Evolutionary conservation across 92 coral and sea anemone genomes (phyloP), one percentile per base, ranked within the genome.

Genomic region (Epizoanthus rinbou): DNA sequence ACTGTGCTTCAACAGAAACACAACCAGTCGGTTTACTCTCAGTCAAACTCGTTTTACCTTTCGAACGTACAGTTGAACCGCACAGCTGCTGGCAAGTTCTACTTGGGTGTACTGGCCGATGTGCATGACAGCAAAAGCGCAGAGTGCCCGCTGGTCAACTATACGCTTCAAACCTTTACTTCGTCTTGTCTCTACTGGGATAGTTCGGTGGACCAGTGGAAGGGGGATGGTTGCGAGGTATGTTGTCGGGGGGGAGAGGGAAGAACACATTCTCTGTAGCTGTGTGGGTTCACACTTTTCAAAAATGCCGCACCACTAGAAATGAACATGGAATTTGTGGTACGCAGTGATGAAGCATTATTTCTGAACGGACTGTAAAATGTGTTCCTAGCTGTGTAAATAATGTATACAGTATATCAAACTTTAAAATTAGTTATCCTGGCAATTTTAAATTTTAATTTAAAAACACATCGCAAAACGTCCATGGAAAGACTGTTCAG

Each of bases 31-130:
- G 16, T 7, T 7, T 9, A 65, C 5, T 76, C 70, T 18, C 87
- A 91, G 8, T 87, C 89, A 7, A 89, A 74, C 53, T 54, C 88
- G 6, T 68, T 95, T 50, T 95, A 78, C 67, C 86, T 91, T 28
- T 95, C 98, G 19, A 95, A 95, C 84, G 88, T 80, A 50, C 88
- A 93, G 69, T 64, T 95, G 24, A 88, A 89, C 83, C 88, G 90
- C 18, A 84, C 87, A 1, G 79, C 93, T 8, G 89, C 89, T 23
- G 93, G 95, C 21, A 75, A 58, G 79, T 86, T 75, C 59, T 89
- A 57, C 80, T 57, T 89, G 6, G 74, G 81, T 8, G 73, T 89
- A 18, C 14, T 62, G 57, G 86, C 92, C 24, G 75, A 47, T 22
- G 24, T 35, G 59, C 71, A 70, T 33, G 85, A 74, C 70, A 67